Conservation (phyloP, 2,797 vertebrate species). For the Garrulus glandarius region DNA sequence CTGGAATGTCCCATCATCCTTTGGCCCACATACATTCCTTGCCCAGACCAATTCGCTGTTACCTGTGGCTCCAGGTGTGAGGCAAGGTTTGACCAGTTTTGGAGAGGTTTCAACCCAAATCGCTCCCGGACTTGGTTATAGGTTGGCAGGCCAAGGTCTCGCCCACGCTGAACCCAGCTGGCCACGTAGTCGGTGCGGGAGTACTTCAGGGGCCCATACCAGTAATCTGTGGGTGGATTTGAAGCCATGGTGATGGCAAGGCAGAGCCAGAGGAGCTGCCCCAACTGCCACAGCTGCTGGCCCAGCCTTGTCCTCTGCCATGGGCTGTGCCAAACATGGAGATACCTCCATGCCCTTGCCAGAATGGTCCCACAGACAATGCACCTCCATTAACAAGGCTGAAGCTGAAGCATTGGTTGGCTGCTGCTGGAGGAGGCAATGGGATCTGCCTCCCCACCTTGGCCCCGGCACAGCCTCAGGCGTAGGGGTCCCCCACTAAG, state of each 20-base stretch:
- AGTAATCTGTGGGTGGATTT: constrained; percentile 82
- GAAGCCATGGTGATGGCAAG: not conserved
- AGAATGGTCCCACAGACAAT: fast-evolving
- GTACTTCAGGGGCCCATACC: constrained; percentile 88
- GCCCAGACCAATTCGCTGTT: not conserved
- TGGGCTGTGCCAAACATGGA: not conserved
- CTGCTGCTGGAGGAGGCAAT: not conserved
- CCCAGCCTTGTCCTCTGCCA: not conserved
- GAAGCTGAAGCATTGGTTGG: not conserved
- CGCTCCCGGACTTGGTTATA: constrained; percentile 80
- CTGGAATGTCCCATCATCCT: not conserved
- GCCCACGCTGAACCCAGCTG: constrained; percentile 84
- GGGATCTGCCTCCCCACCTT: not conserved
- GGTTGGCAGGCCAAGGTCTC: constrained; percentile 91
- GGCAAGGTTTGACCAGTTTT: constrained; percentile 81
- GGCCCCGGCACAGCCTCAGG: not conserved
- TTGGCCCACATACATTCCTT: not conserved
- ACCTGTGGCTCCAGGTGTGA: constrained; percentile 53
- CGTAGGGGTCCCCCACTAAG: not conserved
- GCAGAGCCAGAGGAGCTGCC: not conserved
- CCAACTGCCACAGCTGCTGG: not conserved
- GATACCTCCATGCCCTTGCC: not conserved
- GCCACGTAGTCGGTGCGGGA: constrained; percentile 88
- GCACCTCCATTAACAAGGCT: not conserved
- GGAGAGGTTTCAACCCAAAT: constrained; percentile 74